A percentile compares a stretch with the other conserved stretches of the same genome.
These are phyloP conservation scores for Excalfactoria chinensis DNA, from an alignment of 2,113 vertebrate genomes.

Conservation along the genomic window DNA sequence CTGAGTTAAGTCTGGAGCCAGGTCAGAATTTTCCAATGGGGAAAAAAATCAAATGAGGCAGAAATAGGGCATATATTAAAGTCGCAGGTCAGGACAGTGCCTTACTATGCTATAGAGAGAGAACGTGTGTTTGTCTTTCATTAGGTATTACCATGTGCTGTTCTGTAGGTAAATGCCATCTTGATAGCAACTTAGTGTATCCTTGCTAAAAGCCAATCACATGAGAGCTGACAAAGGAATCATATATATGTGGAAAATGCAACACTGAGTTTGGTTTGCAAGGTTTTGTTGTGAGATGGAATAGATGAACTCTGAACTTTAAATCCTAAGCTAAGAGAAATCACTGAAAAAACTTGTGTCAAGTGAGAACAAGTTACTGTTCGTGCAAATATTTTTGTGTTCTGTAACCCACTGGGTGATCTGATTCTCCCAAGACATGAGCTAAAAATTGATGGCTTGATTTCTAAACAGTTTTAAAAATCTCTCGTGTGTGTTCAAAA, in stretches of 20 bases:
- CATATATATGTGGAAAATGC: background rate
- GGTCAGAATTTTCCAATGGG: background rate
- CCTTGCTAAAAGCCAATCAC: background rate
- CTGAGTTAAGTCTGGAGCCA: background rate
- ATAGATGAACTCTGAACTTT: background rate
- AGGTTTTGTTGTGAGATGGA: background rate
- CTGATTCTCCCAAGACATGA: background rate
- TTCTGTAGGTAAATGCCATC: background rate
- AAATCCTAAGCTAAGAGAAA: background rate
- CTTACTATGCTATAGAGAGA: background rate
- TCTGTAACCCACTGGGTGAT: background rate
- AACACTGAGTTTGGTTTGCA: background rate
- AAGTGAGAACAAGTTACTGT: background rate
- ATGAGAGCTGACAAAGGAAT: background rate
- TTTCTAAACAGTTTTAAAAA: background rate
- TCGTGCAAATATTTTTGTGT: rapidly evolving
- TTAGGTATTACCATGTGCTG: background rate
- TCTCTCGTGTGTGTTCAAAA: background rate
- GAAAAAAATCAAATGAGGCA: background rate
- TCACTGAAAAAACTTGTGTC: background rate
- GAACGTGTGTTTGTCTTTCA: background rate
- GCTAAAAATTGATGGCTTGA: background rate
- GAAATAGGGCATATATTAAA: background rate
- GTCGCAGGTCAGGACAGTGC: background rate
- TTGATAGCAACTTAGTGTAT: background rate